These are phyloP conservation scores for Spermophilus dauricus DNA, from an alignment of 2,113 vertebrate species.

Conservation along the genomic window DNA sequence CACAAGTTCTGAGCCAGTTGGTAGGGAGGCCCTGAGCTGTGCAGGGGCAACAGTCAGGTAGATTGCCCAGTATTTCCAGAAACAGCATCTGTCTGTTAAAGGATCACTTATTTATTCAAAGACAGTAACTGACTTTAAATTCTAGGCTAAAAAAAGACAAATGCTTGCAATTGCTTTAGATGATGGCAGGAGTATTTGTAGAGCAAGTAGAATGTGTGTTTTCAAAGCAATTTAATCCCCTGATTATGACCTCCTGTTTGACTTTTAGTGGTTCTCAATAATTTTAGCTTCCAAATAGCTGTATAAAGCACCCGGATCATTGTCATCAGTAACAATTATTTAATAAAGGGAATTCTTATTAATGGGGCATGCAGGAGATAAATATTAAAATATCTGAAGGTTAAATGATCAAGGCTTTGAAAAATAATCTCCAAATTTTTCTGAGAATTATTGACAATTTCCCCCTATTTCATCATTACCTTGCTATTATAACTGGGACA, in stretches of 20 bases:
- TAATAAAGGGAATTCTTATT: constrained; percentile 45
- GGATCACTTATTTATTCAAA: constrained; percentile 49
- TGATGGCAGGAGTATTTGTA: background rate
- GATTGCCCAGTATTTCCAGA: background rate
- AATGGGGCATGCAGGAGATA: background rate
- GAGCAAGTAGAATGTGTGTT: background rate
- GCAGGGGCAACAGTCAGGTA: background rate
- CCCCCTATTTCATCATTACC: background rate
- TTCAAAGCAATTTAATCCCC: background rate
- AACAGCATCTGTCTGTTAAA: constrained; percentile 58
- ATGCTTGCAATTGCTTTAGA: constrained; percentile 29
- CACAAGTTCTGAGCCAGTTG: background rate
- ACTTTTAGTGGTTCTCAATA: background rate
- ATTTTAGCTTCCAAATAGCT: constrained; percentile 44
- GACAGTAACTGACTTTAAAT: constrained; percentile 20
- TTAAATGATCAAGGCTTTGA: background rate
- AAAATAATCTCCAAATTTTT: constrained; percentile 20
- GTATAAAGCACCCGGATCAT: background rate
- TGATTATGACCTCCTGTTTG: background rate
- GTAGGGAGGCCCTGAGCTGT: background rate
- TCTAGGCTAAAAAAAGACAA: constrained; percentile 28
- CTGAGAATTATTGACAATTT: background rate
- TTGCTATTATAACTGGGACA: background rate
- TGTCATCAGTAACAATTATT: background rate
- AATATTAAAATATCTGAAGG: background rate